Conservation (phyloP, 2,113 vertebrate genomes). For the Hydropotes inermis region DNA sequence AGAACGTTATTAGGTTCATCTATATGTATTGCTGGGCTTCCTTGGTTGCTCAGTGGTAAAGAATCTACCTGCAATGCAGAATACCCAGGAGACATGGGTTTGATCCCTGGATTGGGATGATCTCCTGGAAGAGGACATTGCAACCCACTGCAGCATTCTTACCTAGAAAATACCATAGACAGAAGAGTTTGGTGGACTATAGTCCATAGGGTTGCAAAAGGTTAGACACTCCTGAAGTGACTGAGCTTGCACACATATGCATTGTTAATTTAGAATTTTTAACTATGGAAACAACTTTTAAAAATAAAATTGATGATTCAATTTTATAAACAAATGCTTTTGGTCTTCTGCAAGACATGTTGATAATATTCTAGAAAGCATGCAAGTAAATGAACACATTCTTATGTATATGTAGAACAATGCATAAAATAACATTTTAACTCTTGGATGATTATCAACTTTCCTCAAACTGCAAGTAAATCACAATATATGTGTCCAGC, state of each 20-base stretch:
- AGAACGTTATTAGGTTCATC: neutral
- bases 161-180: neutral
- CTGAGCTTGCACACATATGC: neutral
- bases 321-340: neutral
- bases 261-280: neutral
- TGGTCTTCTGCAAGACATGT: neutral
- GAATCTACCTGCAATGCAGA: neutral
- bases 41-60: accelerated
- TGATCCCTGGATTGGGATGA: neutral
- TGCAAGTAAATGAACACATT: neutral
- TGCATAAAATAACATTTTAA: neutral
- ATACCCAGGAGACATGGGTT: neutral
- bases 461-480: neutral
- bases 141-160: neutral
- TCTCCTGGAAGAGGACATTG: neutral
- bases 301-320: neutral
- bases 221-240: neutral
- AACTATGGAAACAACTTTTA: neutral
- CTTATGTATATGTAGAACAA: neutral
- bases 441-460: neutral
- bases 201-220: neutral
- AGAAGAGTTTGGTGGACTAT: neutral
- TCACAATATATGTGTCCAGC: neutral
- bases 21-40: neutral
- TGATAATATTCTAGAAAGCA: neutral